A percentile compares a stretch with the other conserved stretches of the same genome.
These are phyloP conservation scores for Montipora sp. DNA, from an alignment of 64 coral and sea anemone genomes.

Conservation along the genomic window DNA sequence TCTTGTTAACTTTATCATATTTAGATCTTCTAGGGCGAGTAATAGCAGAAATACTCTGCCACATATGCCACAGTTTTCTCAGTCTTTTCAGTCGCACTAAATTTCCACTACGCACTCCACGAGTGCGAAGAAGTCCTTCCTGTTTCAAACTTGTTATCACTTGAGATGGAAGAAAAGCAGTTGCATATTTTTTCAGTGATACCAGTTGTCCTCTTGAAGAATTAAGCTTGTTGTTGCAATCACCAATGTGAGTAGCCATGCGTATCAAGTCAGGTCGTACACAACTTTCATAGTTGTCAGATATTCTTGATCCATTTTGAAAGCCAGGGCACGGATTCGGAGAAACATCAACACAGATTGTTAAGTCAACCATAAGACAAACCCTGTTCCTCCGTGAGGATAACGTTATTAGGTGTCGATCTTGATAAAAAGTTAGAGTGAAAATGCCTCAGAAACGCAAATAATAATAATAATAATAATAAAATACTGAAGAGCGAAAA, in stretches of 20 bases:
- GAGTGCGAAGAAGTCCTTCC: neutral
- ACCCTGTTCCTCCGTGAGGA: too few species aligned
- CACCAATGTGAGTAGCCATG: neutral
- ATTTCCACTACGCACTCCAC: neutral
- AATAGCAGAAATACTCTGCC: neutral
- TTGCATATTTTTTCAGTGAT: neutral
- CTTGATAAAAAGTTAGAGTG: too few species aligned
- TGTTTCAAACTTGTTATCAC: neutral
- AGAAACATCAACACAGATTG: neutral
- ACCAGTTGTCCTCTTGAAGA: neutral
- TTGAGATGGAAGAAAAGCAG: neutral
- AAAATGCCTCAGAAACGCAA: too few species aligned
- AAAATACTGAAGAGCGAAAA: too few species aligned
- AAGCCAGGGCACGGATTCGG: neutral
- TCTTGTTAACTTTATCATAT: too few species aligned
- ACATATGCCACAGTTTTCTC: neutral
- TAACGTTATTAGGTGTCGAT: too few species aligned
- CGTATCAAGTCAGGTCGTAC: neutral
- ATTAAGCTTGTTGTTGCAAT: neutral
- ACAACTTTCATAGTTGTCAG: neutral
- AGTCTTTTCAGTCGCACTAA: neutral
- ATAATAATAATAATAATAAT: too few species aligned
- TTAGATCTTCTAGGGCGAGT: neutral
- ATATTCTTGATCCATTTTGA: conserved; percentile 8
- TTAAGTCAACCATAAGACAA: neutral